These are phyloP conservation scores for Scrobipalpa costella DNA, from an alignment of 2,888 invertebrate species.

Conservation along the genomic window DNA sequence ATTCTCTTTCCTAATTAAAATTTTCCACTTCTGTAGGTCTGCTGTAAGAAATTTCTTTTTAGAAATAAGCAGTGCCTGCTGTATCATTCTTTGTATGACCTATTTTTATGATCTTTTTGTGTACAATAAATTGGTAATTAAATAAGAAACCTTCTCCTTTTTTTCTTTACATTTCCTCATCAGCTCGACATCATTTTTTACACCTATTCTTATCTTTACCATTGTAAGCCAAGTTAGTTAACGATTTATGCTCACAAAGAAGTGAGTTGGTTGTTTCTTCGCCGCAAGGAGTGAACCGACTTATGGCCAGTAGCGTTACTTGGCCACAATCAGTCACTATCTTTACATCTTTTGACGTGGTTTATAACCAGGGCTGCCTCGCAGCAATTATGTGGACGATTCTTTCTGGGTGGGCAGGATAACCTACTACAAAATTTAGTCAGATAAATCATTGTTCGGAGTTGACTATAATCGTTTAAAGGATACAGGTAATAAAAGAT, in stretches of 20 bases:
- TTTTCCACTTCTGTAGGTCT: too few species aligned
- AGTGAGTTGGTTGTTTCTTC: conserved; percentile 59
- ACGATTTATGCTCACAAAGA: conserved; percentile 66
- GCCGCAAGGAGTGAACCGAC: conserved; percentile 60
- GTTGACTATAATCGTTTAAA: background rate
- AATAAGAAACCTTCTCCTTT: too few species aligned
- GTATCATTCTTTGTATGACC: too few species aligned
- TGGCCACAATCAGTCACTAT: conserved; percentile 64
- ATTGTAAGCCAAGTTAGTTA: conserved; percentile 48
- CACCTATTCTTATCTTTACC: conserved; percentile 56
- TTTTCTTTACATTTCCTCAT: background rate
- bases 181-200: conserved; percentile 27
- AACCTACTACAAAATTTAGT: background rate
- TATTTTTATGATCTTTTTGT: too few species aligned
- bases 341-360: conserved; percentile 68
- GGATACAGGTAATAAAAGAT: background rate
- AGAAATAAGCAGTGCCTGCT: too few species aligned
- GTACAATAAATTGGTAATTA: too few species aligned
- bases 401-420: conserved; percentile 30
- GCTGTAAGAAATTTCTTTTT: too few species aligned
- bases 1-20: too few species aligned
- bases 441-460: background rate
- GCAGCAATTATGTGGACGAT: conserved; percentile 7
- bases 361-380: conserved; percentile 61
- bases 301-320: conserved; percentile 65